Evolutionary conservation across 2,797 vertebrate species (phyloP).

Genomic region (Alcedo atthis): DNA sequence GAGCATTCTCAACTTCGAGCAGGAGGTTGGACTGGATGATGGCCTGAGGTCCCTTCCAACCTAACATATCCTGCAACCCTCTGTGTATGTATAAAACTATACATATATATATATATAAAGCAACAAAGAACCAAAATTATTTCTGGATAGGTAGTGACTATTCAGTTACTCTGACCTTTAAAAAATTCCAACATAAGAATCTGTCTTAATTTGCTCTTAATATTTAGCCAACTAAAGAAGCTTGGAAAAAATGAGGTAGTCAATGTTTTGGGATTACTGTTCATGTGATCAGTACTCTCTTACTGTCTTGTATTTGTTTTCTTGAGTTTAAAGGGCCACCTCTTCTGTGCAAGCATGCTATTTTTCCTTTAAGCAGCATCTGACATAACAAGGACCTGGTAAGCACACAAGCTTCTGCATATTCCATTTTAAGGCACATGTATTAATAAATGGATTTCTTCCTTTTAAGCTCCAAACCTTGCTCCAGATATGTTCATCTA

Average conservation of each 20-base stretch:
- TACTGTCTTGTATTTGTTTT: background rate
- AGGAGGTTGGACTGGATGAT: fast-evolving
- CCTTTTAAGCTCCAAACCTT: background rate
- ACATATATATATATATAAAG: background rate
- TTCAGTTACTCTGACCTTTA: background rate
- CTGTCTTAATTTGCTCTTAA: background rate
- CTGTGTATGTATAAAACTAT: background rate
- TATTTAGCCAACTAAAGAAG: background rate
- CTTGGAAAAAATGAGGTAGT: background rate
- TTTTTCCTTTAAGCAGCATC: background rate
- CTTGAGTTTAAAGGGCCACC: background rate
- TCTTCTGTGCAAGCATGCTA: background rate
- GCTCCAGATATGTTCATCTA: background rate
- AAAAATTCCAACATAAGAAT: background rate
- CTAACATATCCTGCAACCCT: background rate
- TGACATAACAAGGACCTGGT: background rate
- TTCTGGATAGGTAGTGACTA: background rate
- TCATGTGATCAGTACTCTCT: background rate
- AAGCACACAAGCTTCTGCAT: background rate
- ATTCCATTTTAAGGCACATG: background rate
- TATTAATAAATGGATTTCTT: background rate
- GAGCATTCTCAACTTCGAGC: background rate
- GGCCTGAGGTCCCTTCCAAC: background rate
- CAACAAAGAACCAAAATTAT: background rate
- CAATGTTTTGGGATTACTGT: background rate